Evolutionary conservation across 2,113 vertebrate species (phyloP).

Genomic region (Ammodramus savannarum): DNA sequence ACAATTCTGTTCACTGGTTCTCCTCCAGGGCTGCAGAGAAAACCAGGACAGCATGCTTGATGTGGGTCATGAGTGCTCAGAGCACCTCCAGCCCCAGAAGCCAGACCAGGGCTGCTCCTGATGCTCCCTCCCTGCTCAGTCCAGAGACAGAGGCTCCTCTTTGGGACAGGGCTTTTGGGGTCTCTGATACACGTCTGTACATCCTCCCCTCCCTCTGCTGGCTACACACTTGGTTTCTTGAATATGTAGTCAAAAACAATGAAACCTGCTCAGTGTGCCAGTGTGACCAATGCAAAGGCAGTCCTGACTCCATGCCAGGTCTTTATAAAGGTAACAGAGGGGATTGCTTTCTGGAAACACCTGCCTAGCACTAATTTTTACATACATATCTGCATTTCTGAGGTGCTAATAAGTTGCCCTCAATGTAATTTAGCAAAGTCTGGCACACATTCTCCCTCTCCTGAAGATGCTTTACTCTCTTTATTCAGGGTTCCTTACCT

Average conservation of each 20-base stretch:
- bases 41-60: background rate
- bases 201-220: background rate
- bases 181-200: rapidly evolving
- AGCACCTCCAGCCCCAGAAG: background rate
- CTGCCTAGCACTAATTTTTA: background rate
- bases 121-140: background rate
- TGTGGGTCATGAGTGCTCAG: background rate
- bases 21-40: background rate
- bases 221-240: background rate
- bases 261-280: background rate
- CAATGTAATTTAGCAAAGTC: background rate
- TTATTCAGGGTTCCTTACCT: background rate
- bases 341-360: background rate
- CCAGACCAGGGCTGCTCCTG: background rate
- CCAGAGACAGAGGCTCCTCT: background rate
- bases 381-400: background rate
- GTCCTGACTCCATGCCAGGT: background rate
- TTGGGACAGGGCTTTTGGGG: background rate
- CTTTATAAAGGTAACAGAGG: background rate
- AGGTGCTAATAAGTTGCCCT: slow-evolving; percentile 9
- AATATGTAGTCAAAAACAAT: background rate
- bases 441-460: background rate
- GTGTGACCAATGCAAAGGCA: background rate
- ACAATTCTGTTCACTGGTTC: background rate
- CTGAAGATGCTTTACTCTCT: background rate